Conservation (phyloP, 2,797 vertebrate genomes). For the Bovichtus variegatus region DNA sequence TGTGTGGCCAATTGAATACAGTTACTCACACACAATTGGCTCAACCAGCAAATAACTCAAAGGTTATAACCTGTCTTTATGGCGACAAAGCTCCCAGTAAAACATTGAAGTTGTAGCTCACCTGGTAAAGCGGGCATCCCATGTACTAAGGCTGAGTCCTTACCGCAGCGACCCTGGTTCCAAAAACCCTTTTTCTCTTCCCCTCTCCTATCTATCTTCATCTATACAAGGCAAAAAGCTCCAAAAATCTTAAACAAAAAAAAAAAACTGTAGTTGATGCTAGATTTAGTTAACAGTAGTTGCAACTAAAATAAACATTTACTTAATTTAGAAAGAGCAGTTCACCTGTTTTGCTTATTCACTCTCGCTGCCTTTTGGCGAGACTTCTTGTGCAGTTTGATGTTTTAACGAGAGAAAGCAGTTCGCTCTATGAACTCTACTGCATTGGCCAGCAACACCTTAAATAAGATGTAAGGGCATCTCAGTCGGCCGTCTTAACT, state of each 20-base stretch:
- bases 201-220: too few species aligned
- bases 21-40: constrained; percentile 10
- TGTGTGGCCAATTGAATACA: constrained; percentile 12
- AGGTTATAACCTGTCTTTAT: background rate
- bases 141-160: too few species aligned
- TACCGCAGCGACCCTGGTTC: too few species aligned
- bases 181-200: too few species aligned
- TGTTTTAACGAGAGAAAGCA: constrained; percentile 54
- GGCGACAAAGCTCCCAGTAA: background rate
- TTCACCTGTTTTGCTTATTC: constrained; percentile 4
- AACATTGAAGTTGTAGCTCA: background rate
- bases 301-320: constrained; percentile 16
- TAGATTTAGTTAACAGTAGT: background rate
- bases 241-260: too few species aligned
- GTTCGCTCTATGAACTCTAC: constrained; percentile 62
- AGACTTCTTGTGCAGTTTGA: constrained; percentile 37
- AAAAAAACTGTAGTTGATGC: too few species aligned
- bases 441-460: constrained; percentile 61
- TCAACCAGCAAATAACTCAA: background rate
- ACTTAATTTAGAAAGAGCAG: constrained; percentile 16
- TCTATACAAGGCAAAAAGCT: too few species aligned
- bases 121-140: too few species aligned
- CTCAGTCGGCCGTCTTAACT: constrained; percentile 71
- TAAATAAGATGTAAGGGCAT: constrained; percentile 80
- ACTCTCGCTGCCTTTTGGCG: constrained; percentile 29